A percentile compares a stretch with the other conserved stretches of the same genome.
These are phyloP conservation scores for Enteromius argenteus DNA, from an alignment of 2,797 vertebrate genomes.

Conservation along the genomic window DNA sequence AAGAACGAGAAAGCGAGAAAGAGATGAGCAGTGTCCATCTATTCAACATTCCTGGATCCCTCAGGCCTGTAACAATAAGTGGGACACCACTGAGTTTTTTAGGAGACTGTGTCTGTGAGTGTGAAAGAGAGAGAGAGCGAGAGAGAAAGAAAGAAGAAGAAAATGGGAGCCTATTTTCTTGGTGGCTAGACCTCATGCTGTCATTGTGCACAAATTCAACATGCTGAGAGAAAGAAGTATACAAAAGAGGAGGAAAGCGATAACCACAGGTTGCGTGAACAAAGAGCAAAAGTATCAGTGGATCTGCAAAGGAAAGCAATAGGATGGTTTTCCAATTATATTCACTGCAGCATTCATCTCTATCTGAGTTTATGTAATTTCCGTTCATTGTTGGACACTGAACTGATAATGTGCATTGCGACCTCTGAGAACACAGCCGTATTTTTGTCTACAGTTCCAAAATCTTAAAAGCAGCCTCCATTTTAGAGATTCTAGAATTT, in stretches of 20 bases:
- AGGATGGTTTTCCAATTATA: slow-evolving; percentile 33
- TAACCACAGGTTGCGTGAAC: slow-evolving; percentile 38
- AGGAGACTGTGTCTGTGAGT: not conserved
- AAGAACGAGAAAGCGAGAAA: not conserved
- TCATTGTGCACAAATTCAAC: slow-evolving; percentile 29
- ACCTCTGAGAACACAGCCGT: not conserved
- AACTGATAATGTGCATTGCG: slow-evolving; percentile 2
- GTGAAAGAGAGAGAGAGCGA: not conserved
- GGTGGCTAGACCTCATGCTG: not conserved
- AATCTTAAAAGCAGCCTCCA: not conserved
- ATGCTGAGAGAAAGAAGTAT: slow-evolving; percentile 35
- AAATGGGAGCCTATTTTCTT: slow-evolving; percentile 11
- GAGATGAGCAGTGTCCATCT: slow-evolving; percentile 6
- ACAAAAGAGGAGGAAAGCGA: slow-evolving; percentile 19
- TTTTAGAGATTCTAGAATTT: not conserved
- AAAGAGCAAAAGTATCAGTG: slow-evolving; percentile 26
- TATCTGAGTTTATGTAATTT: slow-evolving; percentile 23
- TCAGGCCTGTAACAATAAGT: slow-evolving; percentile 24
- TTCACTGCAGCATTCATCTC: slow-evolving; percentile 24
- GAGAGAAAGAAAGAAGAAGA: not conserved
- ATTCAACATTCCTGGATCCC: slow-evolving; percentile 3
- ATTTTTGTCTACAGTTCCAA: not conserved
- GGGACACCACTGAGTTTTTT: slow-evolving; percentile 12
- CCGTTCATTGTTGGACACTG: slow-evolving; percentile 22
- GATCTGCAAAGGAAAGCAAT: slow-evolving; percentile 31